Evolutionary conservation across 2,888 invertebrate genomes (phyloP).

Genomic region (Zhuqinia jingwanae): DNA sequence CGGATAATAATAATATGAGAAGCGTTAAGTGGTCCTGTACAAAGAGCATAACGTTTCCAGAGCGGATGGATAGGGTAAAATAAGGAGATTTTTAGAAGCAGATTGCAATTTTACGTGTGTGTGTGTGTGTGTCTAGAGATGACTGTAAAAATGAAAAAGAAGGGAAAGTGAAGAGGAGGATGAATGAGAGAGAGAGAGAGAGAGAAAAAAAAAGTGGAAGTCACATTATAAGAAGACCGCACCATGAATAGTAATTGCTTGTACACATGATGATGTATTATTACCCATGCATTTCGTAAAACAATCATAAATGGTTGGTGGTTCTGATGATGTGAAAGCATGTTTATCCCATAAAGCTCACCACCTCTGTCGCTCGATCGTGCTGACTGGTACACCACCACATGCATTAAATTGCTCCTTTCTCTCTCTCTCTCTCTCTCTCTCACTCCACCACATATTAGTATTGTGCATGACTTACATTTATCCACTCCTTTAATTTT

Average conservation of each 20-base stretch:
- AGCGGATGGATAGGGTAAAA: not conserved
- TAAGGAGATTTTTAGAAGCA: too few relatives aligned
- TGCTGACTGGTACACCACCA: too few relatives aligned
- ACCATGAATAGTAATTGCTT: too few relatives aligned
- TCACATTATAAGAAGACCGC: too few relatives aligned
- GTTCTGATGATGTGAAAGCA: too few relatives aligned
- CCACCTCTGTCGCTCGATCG: too few relatives aligned
- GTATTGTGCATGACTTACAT: not conserved
- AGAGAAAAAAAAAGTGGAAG: too few relatives aligned
- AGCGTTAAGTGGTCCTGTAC: conserved; percentile 43
- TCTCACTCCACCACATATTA: too few relatives aligned
- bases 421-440: too few relatives aligned
- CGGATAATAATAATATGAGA: conserved; percentile 52
- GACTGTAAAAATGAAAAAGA: not conserved
- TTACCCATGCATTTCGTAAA: conserved; percentile 38
- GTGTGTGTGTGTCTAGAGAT: not conserved
- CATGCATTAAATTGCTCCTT: too few relatives aligned
- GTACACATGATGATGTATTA: not conserved
- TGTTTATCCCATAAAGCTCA: not conserved
- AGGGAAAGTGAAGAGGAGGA: not conserved
- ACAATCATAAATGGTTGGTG: not conserved
- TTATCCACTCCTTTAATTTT: conserved; percentile 14
- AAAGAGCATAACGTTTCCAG: not conserved
- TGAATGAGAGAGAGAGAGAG: too few relatives aligned
- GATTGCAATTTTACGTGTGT: too few relatives aligned